These are phyloP conservation scores for Antigone vipio DNA, from an alignment of 2,113 vertebrate species.

Conservation along the genomic window DNA sequence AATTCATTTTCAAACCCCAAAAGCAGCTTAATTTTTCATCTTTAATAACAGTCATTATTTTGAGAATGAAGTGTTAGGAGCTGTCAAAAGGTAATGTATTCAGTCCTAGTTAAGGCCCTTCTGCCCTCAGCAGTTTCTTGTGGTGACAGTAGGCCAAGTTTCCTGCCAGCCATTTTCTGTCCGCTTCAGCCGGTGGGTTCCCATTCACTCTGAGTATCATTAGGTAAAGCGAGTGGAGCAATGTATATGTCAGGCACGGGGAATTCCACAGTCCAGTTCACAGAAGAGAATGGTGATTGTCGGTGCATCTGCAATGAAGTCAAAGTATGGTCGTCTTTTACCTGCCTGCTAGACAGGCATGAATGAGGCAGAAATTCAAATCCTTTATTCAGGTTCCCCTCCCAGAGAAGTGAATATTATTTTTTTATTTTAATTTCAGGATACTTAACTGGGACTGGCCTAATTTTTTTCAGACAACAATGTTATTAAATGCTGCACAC, in stretches of 20 bases:
- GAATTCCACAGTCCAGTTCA: not conserved
- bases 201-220: not conserved
- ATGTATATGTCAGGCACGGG: not conserved
- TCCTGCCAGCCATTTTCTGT: not conserved
- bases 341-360: not conserved
- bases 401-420: not conserved
- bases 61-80: not conserved
- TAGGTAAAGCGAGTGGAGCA: not conserved
- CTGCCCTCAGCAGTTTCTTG: not conserved
- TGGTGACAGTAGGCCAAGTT: not conserved
- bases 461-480: not conserved
- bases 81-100: not conserved
- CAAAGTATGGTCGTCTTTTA: not conserved
- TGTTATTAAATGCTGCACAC: not conserved
- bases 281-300: not conserved
- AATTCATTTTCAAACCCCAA: not conserved
- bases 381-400: not conserved
- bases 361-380: not conserved
- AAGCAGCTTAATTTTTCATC: not conserved
- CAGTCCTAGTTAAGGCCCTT: not conserved
- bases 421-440: not conserved
- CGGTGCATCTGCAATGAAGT: rapidly evolving
- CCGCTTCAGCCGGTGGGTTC: not conserved
- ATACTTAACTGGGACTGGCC: not conserved
- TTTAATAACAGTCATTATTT: not conserved